Evolutionary conservation across 2,113 vertebrate genomes (phyloP), one percentile per base, ranked within the genome.

Genomic region (Ciconia boyciana): DNA sequence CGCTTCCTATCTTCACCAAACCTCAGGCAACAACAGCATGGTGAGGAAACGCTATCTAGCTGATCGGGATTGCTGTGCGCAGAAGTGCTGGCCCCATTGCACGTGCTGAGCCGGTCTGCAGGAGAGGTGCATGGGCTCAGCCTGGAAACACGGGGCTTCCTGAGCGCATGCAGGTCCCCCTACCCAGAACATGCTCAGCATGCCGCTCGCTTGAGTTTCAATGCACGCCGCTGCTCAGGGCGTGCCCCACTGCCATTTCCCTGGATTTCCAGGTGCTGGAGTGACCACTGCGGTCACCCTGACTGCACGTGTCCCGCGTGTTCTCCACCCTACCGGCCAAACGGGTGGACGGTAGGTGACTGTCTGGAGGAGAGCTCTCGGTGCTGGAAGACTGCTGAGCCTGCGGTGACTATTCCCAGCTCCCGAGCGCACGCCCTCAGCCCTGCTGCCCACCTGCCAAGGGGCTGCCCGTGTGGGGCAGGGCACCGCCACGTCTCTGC

Each of bases 221-320:
- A 26, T 0, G 3, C 34, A 20, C 0, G 2, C 3, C 0, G 0
- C 13, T 51, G 17, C 32, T 51, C 0, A 0, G 20, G 13, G 16
- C 22, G 24, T 11, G 14, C 6, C 10, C 26, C 10, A 8, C 19
- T 66, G 26, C 19, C 21, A 8, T 49, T 48, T 61, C 19, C 26
- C 51, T 66, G 39, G 14, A 17, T 18, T 54, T 64, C 21, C 29
- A 48, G 28, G 14, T n/a, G n/a, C 32, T 39, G 24, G 28, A 46
- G 14, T 34, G 36, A 25, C 41, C 11, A 1, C 1, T 16, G 24
- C 1, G 3, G 24, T 46, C 10, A 13, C 32, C 6, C 16, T 16
- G 9, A 32, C 15, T 3, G 8, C 0, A 1, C 1, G 2, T 18
- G 12, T 21, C 4, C 7, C 1, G 0, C 2, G 1, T 25, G 21